These are phyloP conservation scores for Plutomurus gul DNA, from an alignment of 1,140 invertebrate species.

Conservation along the genomic window DNA sequence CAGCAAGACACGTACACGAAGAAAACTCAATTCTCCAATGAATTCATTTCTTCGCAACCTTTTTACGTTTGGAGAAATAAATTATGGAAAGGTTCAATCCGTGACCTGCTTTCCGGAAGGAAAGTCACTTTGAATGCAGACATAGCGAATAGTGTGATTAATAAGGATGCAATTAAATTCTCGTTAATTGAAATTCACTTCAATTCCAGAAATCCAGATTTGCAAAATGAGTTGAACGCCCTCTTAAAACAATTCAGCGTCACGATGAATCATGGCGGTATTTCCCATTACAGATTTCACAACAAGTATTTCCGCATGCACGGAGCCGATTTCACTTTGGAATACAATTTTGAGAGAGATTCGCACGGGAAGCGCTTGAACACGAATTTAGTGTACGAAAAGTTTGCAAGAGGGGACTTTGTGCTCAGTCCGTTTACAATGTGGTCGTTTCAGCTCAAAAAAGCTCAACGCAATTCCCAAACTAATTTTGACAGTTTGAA, in stretches of 20 bases:
- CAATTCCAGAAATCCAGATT: neutral
- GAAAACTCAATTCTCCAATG: neutral
- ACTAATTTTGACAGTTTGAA: neutral
- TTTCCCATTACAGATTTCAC: neutral
- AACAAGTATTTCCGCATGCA: neutral
- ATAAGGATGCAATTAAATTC: conserved; percentile 18
- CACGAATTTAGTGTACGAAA: neutral
- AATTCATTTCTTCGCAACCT: neutral
- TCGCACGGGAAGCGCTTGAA: neutral
- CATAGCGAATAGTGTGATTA: neutral
- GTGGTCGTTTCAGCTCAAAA: neutral
- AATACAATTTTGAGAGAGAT: neutral
- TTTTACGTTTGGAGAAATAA: conserved; percentile 24
- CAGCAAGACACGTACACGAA: neutral
- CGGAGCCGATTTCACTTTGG: neutral
- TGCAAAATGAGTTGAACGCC: neutral
- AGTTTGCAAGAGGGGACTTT: neutral
- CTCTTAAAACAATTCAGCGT: neutral
- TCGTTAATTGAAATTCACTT: neutral
- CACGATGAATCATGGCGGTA: conserved; percentile 2
- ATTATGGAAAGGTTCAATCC: neutral
- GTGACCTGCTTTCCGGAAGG: neutral
- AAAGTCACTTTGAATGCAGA: neutral
- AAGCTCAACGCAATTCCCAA: neutral
- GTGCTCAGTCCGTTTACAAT: conserved; percentile 22